These are phyloP conservation scores for Pomacea maculata DNA, from an alignment of 1,140 invertebrate genomes.

Conservation along the genomic window DNA sequence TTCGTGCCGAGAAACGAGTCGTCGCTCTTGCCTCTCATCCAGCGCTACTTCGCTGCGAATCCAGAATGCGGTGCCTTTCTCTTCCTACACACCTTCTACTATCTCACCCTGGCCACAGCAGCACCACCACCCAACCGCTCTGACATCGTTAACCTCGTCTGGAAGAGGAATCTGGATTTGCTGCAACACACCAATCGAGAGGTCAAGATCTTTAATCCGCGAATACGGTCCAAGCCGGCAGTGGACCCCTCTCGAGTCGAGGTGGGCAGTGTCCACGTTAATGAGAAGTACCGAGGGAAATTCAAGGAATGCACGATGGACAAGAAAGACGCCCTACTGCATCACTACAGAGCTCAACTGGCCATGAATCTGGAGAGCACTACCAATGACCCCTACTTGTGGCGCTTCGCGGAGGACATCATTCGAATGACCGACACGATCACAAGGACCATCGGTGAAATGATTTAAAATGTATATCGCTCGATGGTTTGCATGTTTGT, in stretches of 20 bases:
- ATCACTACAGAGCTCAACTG: not conserved
- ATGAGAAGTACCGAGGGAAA: not conserved
- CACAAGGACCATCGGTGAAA: too few relatives aligned
- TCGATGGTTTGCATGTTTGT: too few relatives aligned
- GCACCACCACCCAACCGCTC: not conserved
- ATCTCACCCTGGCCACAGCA: not conserved
- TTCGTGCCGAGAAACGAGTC: constrained; percentile 1
- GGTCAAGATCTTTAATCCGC: not conserved
- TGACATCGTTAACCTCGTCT: not conserved
- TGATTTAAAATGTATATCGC: too few relatives aligned
- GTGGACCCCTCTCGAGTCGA: not conserved
- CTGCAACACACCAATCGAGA: not conserved
- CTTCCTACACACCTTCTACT: constrained; percentile 14
- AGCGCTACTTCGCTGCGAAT: not conserved
- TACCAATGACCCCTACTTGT: too few relatives aligned
- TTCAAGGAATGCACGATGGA: not conserved
- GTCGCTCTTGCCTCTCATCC: too few relatives aligned
- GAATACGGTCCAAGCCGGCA: not conserved
- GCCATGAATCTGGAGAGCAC: too few relatives aligned
- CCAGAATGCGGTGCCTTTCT: constrained; percentile 5
- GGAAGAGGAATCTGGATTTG: not conserved
- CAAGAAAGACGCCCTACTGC: not conserved
- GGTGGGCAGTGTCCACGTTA: constrained; percentile 15
- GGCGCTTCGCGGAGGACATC: too few relatives aligned
- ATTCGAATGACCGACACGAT: too few relatives aligned